phyloP scores from a whole-genome alignment of 2,113 vertebrate species.

The Catharus fuscescens region DNA sequence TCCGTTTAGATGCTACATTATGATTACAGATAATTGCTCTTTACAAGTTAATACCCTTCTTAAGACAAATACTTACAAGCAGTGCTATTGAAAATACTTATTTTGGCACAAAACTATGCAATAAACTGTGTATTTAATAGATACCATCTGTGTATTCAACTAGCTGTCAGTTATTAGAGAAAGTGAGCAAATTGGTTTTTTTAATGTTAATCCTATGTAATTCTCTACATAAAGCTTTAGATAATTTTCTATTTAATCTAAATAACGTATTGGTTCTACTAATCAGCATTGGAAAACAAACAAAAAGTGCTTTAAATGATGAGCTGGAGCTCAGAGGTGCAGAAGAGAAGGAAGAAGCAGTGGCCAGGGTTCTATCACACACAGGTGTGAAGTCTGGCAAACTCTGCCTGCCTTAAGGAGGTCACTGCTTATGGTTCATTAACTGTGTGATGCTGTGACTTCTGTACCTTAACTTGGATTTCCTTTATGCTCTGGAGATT shows the following conservation, averaged over 20 bases:
- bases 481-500: background rate
- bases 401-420: background rate
- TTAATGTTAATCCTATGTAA: background rate
- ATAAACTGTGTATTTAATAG: background rate
- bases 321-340: background rate
- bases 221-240: background rate
- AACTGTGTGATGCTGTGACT: background rate
- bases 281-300: background rate
- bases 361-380: background rate
- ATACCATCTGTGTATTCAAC: background rate
- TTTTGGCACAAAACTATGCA: background rate
- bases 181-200: background rate
- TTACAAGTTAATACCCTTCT: background rate
- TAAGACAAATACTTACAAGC: background rate
- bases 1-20: background rate
- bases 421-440: background rate
- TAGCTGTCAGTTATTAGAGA: background rate
- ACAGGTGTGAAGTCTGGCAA: background rate
- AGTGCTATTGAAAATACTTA: background rate
- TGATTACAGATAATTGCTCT: slow-evolving; percentile 1
- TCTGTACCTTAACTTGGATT: background rate
- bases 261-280: background rate
- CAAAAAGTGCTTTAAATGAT: background rate
- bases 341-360: background rate
- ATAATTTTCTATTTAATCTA: background rate